A percentile compares a stretch with the other conserved stretches of the same genome.
Evolutionary conservation across 2,113 vertebrate species (phyloP).

Genomic region (Lucifuga dentata): DNA sequence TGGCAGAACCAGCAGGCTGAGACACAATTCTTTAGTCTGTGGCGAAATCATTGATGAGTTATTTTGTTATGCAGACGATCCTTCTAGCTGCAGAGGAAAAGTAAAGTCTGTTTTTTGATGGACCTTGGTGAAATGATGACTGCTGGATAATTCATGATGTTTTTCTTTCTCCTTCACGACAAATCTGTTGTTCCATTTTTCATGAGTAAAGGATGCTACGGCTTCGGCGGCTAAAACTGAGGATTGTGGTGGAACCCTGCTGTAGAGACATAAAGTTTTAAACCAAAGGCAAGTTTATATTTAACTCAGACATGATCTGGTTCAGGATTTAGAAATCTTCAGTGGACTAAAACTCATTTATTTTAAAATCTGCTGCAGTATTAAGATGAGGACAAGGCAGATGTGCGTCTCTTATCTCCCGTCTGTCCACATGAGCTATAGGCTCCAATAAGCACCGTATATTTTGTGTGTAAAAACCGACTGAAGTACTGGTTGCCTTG

Average conservation of each 20-base stretch:
- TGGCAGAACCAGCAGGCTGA: slow-evolving; percentile 60
- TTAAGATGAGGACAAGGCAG: slow-evolving; percentile 47
- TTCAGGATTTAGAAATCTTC: slow-evolving; percentile 65
- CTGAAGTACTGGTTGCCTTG: slow-evolving; percentile 5
- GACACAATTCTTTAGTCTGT: slow-evolving; percentile 64
- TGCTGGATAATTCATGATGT: slow-evolving; percentile 69
- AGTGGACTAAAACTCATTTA: slow-evolving; percentile 64
- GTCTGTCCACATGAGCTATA: slow-evolving; percentile 2
- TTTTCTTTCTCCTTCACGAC: slow-evolving; percentile 56
- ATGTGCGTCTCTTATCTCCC: slow-evolving; percentile 35
- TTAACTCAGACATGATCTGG: slow-evolving; percentile 69
- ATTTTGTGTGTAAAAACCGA: slow-evolving; percentile 15
- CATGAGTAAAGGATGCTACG: slow-evolving; percentile 31
- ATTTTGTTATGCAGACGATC: slow-evolving; percentile 65
- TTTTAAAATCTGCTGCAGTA: slow-evolving; percentile 50
- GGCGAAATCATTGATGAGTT: slow-evolving; percentile 67
- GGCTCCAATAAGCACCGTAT: too few species aligned
- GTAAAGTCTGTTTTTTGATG: slow-evolving; percentile 47
- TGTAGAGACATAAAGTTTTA: slow-evolving; percentile 43
- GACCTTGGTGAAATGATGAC: slow-evolving; percentile 60
- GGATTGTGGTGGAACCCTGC: slow-evolving; percentile 36
- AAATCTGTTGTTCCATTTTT: slow-evolving; percentile 64
- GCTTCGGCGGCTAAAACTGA: slow-evolving; percentile 13
- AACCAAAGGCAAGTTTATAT: slow-evolving; percentile 67
- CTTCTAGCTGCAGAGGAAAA: slow-evolving; percentile 42